Base-by-base conservation (phyloP, 2,113 vertebrate genomes). In the Anolis sagrei region DNA sequence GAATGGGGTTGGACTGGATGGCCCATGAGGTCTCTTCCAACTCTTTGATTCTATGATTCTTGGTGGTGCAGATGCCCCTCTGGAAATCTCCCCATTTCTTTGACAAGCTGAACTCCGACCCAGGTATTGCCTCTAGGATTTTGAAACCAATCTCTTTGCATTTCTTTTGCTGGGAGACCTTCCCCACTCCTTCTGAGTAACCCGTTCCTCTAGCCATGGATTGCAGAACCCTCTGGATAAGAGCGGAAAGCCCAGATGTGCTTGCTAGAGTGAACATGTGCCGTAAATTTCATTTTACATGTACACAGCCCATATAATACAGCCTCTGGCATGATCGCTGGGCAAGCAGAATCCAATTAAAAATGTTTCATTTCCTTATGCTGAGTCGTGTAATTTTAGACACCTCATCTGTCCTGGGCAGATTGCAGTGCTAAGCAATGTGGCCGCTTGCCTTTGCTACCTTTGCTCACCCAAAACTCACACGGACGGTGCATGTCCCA, bases 291-390 rank as follows among this genome's bases (percentile, higher is more conserved):
- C 51, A 25, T 85, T 78, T 79, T 85, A 69, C 81, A 62, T 62
- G 75, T 78, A 82, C 36, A 18, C 66, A 48, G 74, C 76, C 51
- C 76, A 88, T 84, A 83, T 79, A 79, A 79, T 79, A 73, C 76
- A 51, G 69, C 76, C 66, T 87, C 86, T 10, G 44, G 86, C 75
- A 5, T 51, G 81, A 83, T 66, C 51, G 68, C 86, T 83, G 75
- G 81, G 64, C 78, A 75, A 78, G 76, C 32, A 74, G 69, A 79
- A 73, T 79, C 75, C 86, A 83, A 74, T 79, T 88, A 76, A 86
- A 88, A 84, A 36, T 79, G 69, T 83, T 84, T 84, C 81, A 83
- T 88, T 88, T 88, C 81, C 81, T 83, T 88, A 83, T 79, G 81
- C 76, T 79, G 86, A 83, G 76, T 79, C 18, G 58, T 73, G 44